Base-by-base conservation (phyloP, 2,113 vertebrate genomes). In the Elanoides forficatus region DNA sequence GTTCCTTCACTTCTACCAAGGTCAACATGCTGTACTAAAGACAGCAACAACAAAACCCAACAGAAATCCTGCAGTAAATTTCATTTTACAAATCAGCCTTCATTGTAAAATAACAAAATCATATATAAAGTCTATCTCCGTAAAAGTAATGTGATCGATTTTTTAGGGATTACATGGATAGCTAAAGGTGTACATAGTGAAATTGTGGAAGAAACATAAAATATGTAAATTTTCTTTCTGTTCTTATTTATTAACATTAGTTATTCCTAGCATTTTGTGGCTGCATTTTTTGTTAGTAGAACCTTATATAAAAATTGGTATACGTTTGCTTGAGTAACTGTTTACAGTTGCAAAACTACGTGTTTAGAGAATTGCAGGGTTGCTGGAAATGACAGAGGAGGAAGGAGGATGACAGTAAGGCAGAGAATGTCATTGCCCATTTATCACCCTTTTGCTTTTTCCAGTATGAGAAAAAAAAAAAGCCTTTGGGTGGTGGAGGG, bases 251-350 rank as follows among this genome's bases (percentile, higher is more conserved):
- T 72, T 84, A 56, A 7, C 3, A 22, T 83, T 8, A 36, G 23
- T 26, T 63, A 59, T 53, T 87, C 7, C 4, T 78, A 58, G 5
- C 3, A 58, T 72, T 88, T 80, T 10, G 30, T 34, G 19, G 20
- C 10, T 65, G 15, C 6, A 68, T 86, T 59, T 92, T 75, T 82
- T 83, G 9, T 30, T 36, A 66, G 13, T 34, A 85, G 19, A 82
- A 76, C 11, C 1, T 17, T 58, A 30, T 18, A 47, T 70, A 67
- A 81, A 86, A 71, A 63, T 10, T 0, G 0, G 1, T 32, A 13
- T n/a, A 38, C 21, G 6, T 38, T 85, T 90, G 43, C 50, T 40
- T 58, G 5, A 58, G 21, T 29, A 88, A 48, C 15, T 66, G 2
- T 81, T 91, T 67, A 38, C 10, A 63, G 16, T 72, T 79, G 22